Evolutionary conservation across 2,888 invertebrate genomes (phyloP), one percentile per base, ranked within the genome.

Genomic region (Oegoconia quadripuncta): DNA sequence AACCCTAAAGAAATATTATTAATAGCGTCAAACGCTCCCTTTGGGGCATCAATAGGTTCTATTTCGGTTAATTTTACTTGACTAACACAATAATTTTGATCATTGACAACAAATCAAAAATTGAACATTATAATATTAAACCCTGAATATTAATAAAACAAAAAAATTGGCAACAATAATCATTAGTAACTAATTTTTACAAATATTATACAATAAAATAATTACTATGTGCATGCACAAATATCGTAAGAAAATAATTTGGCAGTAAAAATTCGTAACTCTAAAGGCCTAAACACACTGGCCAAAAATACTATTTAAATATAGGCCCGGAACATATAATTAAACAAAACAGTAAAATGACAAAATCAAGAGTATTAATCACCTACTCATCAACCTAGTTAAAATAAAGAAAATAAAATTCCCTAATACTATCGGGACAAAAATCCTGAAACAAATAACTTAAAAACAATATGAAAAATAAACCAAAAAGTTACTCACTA

Each of bases 391-490:
- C 68, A 76, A 77, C 69, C 77, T 83, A 83, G 66, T 72, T 81
- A 74, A 79, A 81, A 79, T 79, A 84, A 84, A 81, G 66, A 84
- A 84, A 84, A 84, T 83, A 83, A 87, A 86, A 84, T 83, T 83
- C 87, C 87, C 87, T 87, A 86, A 86, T 80, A 77, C 86, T 87
- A 87, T 79, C 76, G 86, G 87, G 87, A 87, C 86, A 86, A 87
- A 87, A 87, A 86, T 84, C 84, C 86, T 77, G 83, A 84, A 86
- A 82, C 83, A 82, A 83, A 86, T 81, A 86, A 87, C 83, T 84
- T 86, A 86, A 86, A 87, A 86, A 84, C 82, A 84, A 83, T 83
- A 84, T 78, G 82, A 86, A 84, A 86, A 83, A 82, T 76, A 76
- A 87, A 84, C 80, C 80, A 76, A 80, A 86, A 86, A 83, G 78